phyloP scores from a whole-genome alignment of 2,113 vertebrate genomes.

The Budorcas taxicolor region DNA sequence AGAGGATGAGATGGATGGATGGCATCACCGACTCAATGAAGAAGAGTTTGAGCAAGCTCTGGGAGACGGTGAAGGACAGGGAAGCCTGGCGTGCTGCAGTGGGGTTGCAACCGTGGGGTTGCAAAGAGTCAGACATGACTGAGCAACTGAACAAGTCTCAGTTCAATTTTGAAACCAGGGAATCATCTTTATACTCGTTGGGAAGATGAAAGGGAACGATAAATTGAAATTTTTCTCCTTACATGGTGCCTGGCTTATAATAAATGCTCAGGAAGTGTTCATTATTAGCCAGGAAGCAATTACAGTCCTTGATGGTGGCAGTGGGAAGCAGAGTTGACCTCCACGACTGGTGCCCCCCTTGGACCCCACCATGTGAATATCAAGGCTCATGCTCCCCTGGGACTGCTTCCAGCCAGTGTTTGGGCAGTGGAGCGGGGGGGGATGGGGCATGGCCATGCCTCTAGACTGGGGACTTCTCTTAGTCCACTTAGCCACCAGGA shows the following conservation, averaged over 20 bases:
- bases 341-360: background rate
- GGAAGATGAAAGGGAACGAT: background rate
- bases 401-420: background rate
- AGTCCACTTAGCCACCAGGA: background rate
- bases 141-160: background rate
- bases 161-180: background rate
- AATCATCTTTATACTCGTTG: background rate
- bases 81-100: background rate
- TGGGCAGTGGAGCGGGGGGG: background rate
- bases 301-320: background rate
- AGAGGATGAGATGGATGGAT: background rate
- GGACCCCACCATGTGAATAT: background rate
- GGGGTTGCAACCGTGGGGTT: background rate
- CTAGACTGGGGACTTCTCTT: background rate
- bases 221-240: background rate
- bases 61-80: background rate
- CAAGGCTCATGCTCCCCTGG: background rate
- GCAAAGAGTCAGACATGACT: background rate
- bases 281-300: background rate
- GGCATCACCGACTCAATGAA: background rate
- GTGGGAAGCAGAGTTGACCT: background rate
- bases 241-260: background rate
- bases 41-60: background rate
- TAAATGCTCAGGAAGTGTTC: background rate
- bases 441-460: rapidly evolving